A percentile compares a stretch with the other conserved stretches of the same genome.
phyloP scores from a whole-genome alignment of 1,140 invertebrate species.

The Anastatus disparis region DNA sequence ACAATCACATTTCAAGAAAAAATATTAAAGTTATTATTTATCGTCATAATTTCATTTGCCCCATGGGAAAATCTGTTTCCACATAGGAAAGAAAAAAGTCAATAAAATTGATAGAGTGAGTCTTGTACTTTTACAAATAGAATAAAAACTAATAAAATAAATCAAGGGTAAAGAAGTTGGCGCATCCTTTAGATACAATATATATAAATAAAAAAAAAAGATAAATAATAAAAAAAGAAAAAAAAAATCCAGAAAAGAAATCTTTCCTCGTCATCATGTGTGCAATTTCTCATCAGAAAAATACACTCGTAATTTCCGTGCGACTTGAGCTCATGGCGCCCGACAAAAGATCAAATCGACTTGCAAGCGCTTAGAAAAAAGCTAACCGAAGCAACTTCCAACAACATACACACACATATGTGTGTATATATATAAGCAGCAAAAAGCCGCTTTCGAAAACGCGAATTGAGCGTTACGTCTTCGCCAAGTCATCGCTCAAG shows the following conservation, averaged over 20 bases:
- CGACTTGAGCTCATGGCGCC: constrained; percentile 1
- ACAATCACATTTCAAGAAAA: no score
- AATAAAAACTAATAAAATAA: constrained; percentile 24
- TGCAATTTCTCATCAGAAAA: constrained; percentile 32
- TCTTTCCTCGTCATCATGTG: neutral
- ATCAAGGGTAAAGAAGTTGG: neutral
- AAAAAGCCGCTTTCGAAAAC: constrained; percentile 24
- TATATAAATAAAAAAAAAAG: no score
- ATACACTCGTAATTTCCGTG: constrained; percentile 32
- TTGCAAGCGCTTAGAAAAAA: constrained; percentile 28
- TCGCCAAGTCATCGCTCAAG: constrained; percentile 19
- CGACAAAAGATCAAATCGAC: constrained; percentile 26
- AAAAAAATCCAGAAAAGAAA: no score
- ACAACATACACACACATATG: no score
- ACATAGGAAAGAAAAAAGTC: neutral
- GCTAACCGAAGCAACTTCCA: constrained; percentile 2
- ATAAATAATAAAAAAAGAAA: no score
- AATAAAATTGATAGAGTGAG: neutral
- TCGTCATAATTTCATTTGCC: no score
- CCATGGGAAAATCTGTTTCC: no score
- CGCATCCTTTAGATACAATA: neutral
- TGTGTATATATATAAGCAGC: no score
- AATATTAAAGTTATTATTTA: no score
- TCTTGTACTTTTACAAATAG: neutral
- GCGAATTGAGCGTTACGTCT: constrained; percentile 4